Base-by-base conservation (phyloP, 1,140 invertebrate species). In the Meteorus sp. region DNA sequence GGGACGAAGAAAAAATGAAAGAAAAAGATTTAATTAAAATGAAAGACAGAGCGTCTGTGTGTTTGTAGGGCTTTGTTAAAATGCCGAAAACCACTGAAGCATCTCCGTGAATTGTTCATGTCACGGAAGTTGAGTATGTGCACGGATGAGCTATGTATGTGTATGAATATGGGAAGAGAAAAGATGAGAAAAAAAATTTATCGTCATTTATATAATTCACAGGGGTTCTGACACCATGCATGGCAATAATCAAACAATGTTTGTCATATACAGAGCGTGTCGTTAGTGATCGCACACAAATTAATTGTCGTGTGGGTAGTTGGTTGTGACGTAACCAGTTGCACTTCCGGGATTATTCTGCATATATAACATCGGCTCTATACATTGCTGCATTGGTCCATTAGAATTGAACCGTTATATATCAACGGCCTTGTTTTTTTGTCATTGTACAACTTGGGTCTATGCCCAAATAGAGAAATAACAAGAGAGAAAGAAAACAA, bases 281-380 rank as follows among this genome's bases (percentile, higher is more conserved):
- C 56, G 48, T 53, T n/a, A n/a, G 29, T 47, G 60, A 63, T 63
- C 60, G 58, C 58, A 60, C n/a, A n/a, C 19, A 57, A 55, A 63
- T 62, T 60, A 59, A 60, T 66, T 61, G 52, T 52, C 48, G 60
- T 48, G 65, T 64, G 58, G 62, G 65, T 29, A 29, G 53, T 54
- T 56, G 29, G 43, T 33, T 41, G 19, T 67, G 62, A 62, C 56
- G 60, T 57, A 64, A 67, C 56, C 44, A 47, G 19, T 39, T 25
- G 43, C 56, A 37, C 51, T 60, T 63, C 61, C 64, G 59, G 52
- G 56, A 37, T 19, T 4, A n/a, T 23, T 1, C 17, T 8, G 23
- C 17, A 48, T 15, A 29, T 31, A 11, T 3, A 15, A 11, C 9
- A 31, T 17, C n/a, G 31, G 15, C 17, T 22, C n/a, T 8, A 8